Conservation (phyloP, 2,797 vertebrate species). For the Lindbergichthys nudifrons region DNA sequence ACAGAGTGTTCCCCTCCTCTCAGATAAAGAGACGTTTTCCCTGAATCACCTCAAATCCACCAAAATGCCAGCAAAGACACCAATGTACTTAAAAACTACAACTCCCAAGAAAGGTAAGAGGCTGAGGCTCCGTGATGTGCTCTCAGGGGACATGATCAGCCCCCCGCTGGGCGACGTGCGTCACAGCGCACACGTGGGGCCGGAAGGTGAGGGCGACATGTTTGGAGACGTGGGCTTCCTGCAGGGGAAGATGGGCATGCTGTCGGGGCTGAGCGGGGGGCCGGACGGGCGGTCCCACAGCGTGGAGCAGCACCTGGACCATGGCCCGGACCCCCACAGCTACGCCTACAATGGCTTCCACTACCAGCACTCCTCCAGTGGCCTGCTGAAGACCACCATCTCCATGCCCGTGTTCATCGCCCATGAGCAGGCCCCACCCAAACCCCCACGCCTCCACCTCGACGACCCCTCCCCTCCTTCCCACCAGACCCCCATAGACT, state of each 20-base stretch:
- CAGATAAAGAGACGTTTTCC: neutral
- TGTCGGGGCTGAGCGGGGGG: constrained; percentile 68
- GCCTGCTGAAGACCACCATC: constrained; percentile 83
- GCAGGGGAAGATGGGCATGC: constrained; percentile 86
- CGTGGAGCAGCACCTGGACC: constrained; percentile 65
- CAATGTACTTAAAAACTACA: constrained; percentile 88
- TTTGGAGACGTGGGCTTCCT: constrained; percentile 90
- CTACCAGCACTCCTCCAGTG: constrained; percentile 65
- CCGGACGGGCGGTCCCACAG: constrained; percentile 74
- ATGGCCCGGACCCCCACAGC: constrained; percentile 51
- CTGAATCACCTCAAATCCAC: constrained; percentile 17
- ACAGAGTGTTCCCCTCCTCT: neutral
- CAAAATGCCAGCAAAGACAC: constrained; percentile 89
- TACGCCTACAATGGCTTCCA: constrained; percentile 77
- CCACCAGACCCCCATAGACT: constrained; percentile 11
- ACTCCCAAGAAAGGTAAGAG: constrained; percentile 86
- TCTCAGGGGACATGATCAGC: constrained; percentile 90
- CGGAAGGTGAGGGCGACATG: constrained; percentile 85
- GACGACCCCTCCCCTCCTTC: constrained; percentile 73
- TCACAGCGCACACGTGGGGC: constrained; percentile 89
- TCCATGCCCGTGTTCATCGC: constrained; percentile 85
- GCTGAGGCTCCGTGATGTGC: constrained; percentile 84
- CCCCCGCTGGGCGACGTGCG: constrained; percentile 88
- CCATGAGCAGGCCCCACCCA: constrained; percentile 87
- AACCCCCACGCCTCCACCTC: constrained; percentile 87